phyloP scores from a whole-genome alignment of 2,888 invertebrate species.

The Papilio demoleus region DNA sequence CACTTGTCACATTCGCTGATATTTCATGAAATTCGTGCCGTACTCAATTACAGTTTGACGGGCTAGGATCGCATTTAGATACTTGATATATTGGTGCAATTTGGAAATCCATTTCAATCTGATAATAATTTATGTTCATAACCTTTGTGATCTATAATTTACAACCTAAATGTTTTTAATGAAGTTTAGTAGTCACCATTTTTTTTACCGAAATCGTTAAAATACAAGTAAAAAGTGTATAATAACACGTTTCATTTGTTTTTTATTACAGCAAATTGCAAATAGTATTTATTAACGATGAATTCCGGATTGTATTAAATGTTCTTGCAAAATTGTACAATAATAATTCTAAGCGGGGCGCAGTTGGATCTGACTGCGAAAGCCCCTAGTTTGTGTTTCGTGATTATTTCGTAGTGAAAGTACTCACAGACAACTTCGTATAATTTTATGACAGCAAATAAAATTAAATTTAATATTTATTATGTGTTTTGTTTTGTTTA shows the following conservation, averaged over 20 bases:
- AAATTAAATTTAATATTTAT: background rate
- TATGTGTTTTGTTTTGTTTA: background rate
- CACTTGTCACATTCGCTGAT: conserved; percentile 9
- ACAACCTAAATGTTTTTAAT: background rate
- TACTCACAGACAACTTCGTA: conserved; percentile 17
- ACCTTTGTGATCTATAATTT: background rate
- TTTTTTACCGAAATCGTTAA: background rate
- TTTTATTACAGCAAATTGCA: background rate
- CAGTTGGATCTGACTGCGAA: conserved; percentile 12
- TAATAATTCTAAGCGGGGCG: background rate
- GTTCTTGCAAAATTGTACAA: background rate
- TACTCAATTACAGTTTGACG: conserved; percentile 20
- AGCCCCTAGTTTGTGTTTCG: background rate
- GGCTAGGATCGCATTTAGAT: conserved; percentile 22
- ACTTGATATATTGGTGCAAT: conserved; percentile 18
- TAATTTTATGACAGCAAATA: conserved; percentile 4
- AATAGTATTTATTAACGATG: too few species aligned
- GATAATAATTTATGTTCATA: background rate
- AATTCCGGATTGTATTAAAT: background rate
- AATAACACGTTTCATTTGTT: background rate
- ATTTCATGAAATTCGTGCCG: conserved; percentile 37
- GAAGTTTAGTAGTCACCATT: background rate
- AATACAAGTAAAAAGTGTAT: background rate
- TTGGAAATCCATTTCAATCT: conserved; percentile 15
- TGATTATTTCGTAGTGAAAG: conserved; percentile 6